These are phyloP conservation scores for Lepidonotus clava DNA, from an alignment of 2,888 invertebrate genomes.

Conservation along the genomic window DNA sequence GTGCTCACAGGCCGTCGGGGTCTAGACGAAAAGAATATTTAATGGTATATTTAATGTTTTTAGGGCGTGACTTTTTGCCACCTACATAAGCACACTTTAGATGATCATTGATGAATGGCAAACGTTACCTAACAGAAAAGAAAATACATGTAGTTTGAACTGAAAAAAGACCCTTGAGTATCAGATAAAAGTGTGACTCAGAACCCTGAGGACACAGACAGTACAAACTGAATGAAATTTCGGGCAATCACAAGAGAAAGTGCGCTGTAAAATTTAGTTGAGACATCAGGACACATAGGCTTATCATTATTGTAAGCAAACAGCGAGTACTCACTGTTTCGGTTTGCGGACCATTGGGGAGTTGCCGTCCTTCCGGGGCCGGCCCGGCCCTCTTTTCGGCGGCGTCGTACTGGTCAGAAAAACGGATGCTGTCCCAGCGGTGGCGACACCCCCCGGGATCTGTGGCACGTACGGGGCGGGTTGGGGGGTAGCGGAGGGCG, in stretches of 20 bases:
- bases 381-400: conserved; percentile 87
- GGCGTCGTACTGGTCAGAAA: neutral
- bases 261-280: too few species aligned
- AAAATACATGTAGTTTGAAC: too few species aligned
- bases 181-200: too few species aligned
- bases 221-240: too few species aligned
- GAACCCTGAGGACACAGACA: too few species aligned
- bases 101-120: too few species aligned
- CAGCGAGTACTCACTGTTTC: conserved; percentile 60
- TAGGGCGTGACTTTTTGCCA: neutral
- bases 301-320: neutral
- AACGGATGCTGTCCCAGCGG: conserved; percentile 36
- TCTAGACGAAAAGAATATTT: neutral
- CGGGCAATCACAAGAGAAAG: too few species aligned
- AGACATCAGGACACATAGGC: neutral
- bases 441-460: conserved; percentile 44
- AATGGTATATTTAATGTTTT: neutral
- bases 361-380: conserved; percentile 88
- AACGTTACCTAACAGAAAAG: too few species aligned
- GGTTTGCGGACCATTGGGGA: conserved; percentile 66
- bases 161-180: too few species aligned
- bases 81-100: too few species aligned
- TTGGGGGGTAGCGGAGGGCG: neutral
- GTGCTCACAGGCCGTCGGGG: neutral
- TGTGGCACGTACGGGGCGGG: neutral